A percentile compares a stretch with the other conserved stretches of the same genome.
Evolutionary conservation across 2,888 invertebrate species (phyloP).

Genomic region (Phortica okadai): DNA sequence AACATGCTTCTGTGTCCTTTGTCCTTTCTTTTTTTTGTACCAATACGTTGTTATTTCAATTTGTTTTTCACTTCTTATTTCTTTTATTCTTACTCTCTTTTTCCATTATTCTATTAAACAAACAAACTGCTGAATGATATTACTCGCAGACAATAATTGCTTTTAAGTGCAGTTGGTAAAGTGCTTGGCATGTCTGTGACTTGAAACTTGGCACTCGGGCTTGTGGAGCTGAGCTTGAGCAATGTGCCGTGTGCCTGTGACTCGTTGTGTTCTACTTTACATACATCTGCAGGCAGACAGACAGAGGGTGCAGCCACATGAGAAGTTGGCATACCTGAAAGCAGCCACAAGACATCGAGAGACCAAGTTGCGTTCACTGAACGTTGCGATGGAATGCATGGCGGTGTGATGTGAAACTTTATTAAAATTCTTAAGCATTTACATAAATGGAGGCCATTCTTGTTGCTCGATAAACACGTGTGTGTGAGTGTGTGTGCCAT

Average conservation of each 20-base stretch:
- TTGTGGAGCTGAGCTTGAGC: background rate
- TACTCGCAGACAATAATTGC: conserved; percentile 33
- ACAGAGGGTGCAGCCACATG: background rate
- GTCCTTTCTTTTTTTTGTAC: conserved; percentile 16
- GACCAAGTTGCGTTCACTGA: conserved; percentile 13
- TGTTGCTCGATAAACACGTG: conserved; percentile 22
- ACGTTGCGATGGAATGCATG: background rate
- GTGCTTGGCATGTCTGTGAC: background rate
- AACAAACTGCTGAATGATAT: conserved; percentile 47
- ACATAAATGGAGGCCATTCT: conserved; percentile 28
- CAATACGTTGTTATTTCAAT: background rate
- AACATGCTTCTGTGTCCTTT: conserved; percentile 3
- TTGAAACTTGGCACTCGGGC: background rate
- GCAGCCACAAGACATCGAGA: background rate
- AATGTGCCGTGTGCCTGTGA: background rate
- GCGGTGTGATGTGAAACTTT: conserved; percentile 21
- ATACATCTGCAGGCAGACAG: conserved; percentile 14
- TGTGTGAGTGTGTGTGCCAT: background rate
- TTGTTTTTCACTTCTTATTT: background rate
- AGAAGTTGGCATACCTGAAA: background rate
- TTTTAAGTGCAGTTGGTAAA: conserved; percentile 15
- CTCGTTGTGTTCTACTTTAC: conserved; percentile 8
- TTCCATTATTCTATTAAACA: conserved; percentile 46
- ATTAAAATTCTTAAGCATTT: conserved; percentile 30
- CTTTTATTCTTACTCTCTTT: background rate